A percentile compares a stretch with the other conserved stretches of the same genome.
Conservation (phyloP, 2,797 vertebrate species). For the Pseudomugil gertrudae region DNA sequence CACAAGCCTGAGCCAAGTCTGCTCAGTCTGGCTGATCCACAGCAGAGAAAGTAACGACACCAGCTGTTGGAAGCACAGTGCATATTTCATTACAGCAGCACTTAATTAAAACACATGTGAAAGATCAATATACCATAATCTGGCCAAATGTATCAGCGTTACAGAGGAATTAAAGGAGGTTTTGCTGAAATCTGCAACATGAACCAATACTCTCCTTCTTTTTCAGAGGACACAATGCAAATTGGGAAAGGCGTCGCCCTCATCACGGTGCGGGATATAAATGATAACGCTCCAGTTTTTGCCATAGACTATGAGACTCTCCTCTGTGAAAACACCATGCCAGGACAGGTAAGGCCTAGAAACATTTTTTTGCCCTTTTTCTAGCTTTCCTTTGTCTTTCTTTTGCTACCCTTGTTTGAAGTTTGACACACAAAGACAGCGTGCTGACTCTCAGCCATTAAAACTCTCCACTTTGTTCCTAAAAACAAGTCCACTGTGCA, state of each 20-base stretch:
- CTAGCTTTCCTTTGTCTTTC: conserved; percentile 14
- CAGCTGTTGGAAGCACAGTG: conserved; percentile 48
- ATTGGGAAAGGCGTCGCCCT: conserved; percentile 89
- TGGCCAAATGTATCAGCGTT: conserved; percentile 36
- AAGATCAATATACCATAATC: conserved; percentile 69
- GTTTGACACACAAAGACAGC: conserved; percentile 54
- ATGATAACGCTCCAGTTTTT: conserved; percentile 95
- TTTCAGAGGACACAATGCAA: conserved; percentile 91
- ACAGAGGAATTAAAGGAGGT: conserved; percentile 36
- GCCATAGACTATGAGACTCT: conserved; percentile 93
- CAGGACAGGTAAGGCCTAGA: conserved; percentile 87
- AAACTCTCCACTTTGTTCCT: conserved; percentile 50
- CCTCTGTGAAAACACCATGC: conserved; percentile 90
- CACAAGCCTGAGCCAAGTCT: conserved; percentile 17
- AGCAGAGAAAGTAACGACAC: conserved; percentile 33
- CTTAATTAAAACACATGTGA: conserved; percentile 69
- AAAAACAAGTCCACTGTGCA: conserved; percentile 44
- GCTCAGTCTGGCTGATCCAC: conserved; percentile 56
- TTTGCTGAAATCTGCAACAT: conserved; percentile 27
- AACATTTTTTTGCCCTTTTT: conserved; percentile 21
- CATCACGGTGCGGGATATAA: conserved; percentile 92
- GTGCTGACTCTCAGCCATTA: conserved; percentile 61
- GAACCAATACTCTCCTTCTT: conserved; percentile 19
- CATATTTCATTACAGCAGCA: conserved; percentile 59
- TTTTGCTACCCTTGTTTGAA: conserved; percentile 29